Base-by-base conservation (phyloP, 1,140 invertebrate genomes). In the Drosophila triauraria region DNA sequence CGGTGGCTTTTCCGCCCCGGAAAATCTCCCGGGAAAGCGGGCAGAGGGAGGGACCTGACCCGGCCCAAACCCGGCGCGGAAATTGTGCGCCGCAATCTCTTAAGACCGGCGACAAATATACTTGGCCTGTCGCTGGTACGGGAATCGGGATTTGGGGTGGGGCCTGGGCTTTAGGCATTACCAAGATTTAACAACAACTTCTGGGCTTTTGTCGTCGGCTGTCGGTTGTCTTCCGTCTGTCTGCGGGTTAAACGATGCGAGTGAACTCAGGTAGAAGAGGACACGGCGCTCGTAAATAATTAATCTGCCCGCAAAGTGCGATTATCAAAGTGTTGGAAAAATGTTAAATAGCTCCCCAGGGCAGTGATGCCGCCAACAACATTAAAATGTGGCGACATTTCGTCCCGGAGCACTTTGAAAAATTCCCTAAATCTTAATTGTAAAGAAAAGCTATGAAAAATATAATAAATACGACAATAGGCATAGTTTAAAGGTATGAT, bases 261-360 rank as follows among this genome's bases (percentile, higher is more conserved):
- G 65, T 64, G 65, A 76, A 83, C 78, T 61, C 81, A 78, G 81
- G 80, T 88, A 77, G 77, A 67, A 68, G 75, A 75, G 62, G 62
- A 70, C 67, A 54, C 84, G 76, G 35, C 78, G 78, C 86, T 90
- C 85, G 85, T 88, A 88, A 88, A 88, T 88, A 88, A 88, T 88
- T 88, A 90, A 88, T 90, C 85, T 90, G 85, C 78, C 85, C 85
- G 62, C 85, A 90, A 90, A 90, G 86, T 90, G 85, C 85, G 85
- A 90, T 90, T 90, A 90, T 90, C 86, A 90, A 90, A 90, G 85
- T 90, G 85, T 90, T 90, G 85, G 85, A 90, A 90, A 90, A 90
- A 90, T 90, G 86, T 90, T 90, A 90, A 90, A 90, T 90, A 90
- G 85, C 85, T 85, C 85, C 85, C 85, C 61, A 83, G 81, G 85